Percentiles rank a stretch among this genome's conserved stretches.
These are phyloP conservation scores for Dermolepida albohirtum DNA, from an alignment of 2,888 invertebrate genomes.

Conservation along the genomic window DNA sequence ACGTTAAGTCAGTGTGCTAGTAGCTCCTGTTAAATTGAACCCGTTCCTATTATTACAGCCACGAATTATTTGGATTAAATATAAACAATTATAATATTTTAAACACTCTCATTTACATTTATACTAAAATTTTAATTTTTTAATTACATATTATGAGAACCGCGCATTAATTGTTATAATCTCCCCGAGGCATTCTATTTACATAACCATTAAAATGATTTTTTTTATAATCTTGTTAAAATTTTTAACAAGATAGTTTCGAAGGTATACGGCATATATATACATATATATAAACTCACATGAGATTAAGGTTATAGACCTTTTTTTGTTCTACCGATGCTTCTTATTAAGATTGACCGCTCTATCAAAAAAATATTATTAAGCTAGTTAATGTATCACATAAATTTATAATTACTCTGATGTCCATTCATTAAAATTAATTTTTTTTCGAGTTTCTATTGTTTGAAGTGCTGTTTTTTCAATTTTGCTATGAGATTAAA, in stretches of 20 bases:
- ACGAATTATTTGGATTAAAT: conserved; percentile 29
- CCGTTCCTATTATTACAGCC: conserved; percentile 9
- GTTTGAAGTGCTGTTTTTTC: no score
- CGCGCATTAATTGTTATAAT: conserved; percentile 38
- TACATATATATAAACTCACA: conserved; percentile 2
- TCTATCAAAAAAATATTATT: background rate
- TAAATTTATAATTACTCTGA: no score
- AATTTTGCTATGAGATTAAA: no score
- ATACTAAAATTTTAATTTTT: conserved; percentile 45
- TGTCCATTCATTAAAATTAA: no score
- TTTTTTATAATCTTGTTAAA: conserved; percentile 43
- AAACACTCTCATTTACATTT: conserved; percentile 47
- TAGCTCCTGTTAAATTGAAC: conserved; percentile 24
- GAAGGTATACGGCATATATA: conserved; percentile 3
- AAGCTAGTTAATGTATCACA: background rate
- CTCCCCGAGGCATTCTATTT: conserved; percentile 32
- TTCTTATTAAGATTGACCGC: background rate
- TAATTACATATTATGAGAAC: conserved; percentile 48
- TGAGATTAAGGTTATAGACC: conserved; percentile 40
- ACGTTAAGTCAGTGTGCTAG: conserved; percentile 22
- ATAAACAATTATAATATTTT: conserved; percentile 44
- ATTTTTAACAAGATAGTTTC: conserved; percentile 41
- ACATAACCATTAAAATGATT: conserved; percentile 41
- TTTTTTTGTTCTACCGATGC: conserved; percentile 16
- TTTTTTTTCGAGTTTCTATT: no score